Evolutionary conservation across 1,140 invertebrate species (phyloP).

Genomic region (Gerris buenoi): DNA sequence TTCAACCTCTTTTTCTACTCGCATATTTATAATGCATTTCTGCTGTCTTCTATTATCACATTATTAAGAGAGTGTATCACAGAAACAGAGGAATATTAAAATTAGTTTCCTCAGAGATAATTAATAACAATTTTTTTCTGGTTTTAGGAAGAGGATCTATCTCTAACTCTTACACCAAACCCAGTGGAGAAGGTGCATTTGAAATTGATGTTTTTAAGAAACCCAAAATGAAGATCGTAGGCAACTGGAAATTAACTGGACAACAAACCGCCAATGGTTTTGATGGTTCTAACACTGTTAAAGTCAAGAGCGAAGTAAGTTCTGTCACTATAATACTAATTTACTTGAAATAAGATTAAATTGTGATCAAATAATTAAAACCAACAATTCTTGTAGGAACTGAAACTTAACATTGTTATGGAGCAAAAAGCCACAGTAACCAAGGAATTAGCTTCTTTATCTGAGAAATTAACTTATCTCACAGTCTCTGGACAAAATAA

Average conservation of each 20-base stretch:
- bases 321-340: too few species aligned
- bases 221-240: background rate
- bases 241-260: background rate
- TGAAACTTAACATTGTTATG: background rate
- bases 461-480: background rate
- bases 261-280: background rate
- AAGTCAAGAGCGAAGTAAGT: background rate
- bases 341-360: too few species aligned
- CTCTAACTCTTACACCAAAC: background rate
- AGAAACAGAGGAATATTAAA: too few species aligned
- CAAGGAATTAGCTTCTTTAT: background rate
- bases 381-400: background rate
- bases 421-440: background rate
- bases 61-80: too few species aligned
- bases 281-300: background rate
- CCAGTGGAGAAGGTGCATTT: background rate
- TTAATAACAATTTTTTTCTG: too few species aligned
- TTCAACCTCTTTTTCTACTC: too few species aligned
- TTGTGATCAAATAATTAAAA: too few species aligned
- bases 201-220: slow-evolving; percentile 2
- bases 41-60: too few species aligned
- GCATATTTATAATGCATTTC: too few species aligned
- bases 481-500: background rate
- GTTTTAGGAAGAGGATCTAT: background rate
- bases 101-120: too few species aligned